Evolutionary conservation across 2,113 vertebrate species (phyloP).

Genomic region (Gallinago media): DNA sequence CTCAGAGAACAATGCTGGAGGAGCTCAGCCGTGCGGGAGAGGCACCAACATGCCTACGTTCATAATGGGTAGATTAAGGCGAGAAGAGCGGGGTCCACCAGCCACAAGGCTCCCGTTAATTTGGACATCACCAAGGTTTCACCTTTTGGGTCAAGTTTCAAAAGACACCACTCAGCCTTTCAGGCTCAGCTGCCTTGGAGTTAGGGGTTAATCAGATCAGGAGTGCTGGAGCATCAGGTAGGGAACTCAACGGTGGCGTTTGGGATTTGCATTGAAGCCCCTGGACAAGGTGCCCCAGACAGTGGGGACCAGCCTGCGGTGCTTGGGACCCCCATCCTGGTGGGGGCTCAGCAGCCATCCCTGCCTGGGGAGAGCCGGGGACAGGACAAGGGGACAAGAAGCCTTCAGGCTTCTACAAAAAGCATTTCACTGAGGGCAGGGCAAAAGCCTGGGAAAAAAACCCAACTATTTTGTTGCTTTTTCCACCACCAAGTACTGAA

Average conservation of each 20-base stretch:
- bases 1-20: background rate
- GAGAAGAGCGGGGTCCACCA: accelerated
- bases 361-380: background rate
- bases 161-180: background rate
- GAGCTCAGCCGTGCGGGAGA: background rate
- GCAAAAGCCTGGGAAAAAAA: background rate
- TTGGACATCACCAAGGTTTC: background rate
- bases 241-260: accelerated
- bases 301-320: accelerated
- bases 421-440: accelerated
- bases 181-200: background rate
- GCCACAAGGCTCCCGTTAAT: background rate
- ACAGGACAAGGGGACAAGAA: background rate
- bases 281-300: accelerated
- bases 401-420: background rate
- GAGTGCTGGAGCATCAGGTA: background rate
- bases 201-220: background rate
- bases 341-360: background rate
- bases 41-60: background rate
- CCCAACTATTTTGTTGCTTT: background rate
- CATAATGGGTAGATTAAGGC: background rate
- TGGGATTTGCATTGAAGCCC: background rate
- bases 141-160: background rate
- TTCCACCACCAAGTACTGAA: background rate
- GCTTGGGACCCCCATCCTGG: accelerated